Conservation (phyloP, 2,113 vertebrate genomes). For the Drymodes brunneopygia region DNA sequence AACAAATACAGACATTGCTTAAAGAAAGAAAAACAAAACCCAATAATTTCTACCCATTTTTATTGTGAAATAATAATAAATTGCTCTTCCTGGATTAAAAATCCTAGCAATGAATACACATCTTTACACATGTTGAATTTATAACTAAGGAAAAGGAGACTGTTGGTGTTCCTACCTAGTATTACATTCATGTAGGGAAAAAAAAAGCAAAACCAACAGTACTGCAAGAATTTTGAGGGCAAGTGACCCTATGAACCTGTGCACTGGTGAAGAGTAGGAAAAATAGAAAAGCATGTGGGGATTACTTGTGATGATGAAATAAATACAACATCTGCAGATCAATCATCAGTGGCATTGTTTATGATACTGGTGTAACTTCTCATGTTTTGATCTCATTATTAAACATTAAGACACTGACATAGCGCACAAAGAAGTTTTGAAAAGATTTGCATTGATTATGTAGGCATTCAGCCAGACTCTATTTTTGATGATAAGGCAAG, state of each 20-base stretch:
- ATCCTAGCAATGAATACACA: background rate
- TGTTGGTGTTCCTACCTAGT: background rate
- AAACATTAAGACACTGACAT: background rate
- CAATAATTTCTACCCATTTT: slow-evolving; percentile 23
- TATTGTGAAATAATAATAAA: background rate
- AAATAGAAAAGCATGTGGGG: background rate
- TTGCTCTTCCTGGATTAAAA: background rate
- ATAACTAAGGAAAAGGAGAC: background rate
- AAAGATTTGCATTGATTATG: background rate
- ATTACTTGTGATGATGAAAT: background rate
- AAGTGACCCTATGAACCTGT: background rate
- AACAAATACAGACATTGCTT: slow-evolving; percentile 33
- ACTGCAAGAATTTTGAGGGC: background rate
- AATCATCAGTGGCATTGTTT: background rate
- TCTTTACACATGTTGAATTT: background rate
- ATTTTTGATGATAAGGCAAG: background rate
- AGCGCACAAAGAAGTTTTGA: background rate
- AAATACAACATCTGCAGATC: background rate
- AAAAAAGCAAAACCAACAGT: rapidly evolving
- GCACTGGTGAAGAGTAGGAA: background rate
- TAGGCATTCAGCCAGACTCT: background rate
- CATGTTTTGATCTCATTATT: background rate
- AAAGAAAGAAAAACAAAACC: background rate
- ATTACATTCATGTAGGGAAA: rapidly evolving
- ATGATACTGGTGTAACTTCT: background rate